Evolutionary conservation across 2,888 invertebrate species (phyloP), one percentile per base, ranked within the genome.

Genomic region (Aspidiotus destructor): DNA sequence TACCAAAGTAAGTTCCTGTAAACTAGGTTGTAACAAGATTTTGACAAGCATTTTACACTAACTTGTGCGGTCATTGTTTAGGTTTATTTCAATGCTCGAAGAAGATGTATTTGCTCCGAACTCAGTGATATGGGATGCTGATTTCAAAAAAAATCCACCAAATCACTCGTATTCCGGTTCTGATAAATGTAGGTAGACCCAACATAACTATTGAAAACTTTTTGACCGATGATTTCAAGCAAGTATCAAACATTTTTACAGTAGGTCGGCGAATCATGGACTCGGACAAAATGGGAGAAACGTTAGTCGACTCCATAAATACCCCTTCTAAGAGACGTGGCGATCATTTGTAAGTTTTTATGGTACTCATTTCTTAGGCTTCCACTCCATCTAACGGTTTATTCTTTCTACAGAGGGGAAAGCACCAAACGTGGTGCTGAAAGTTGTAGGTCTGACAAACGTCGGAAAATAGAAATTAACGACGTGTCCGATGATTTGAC

Each of bases 111-210:
- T 92, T 76, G 86, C 88, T 28, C 81, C 85, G 40, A 87, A 82
- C 75, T 95, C 95, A 0, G 92, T 93, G 0, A 94, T 96, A 72
- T 97, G 95, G 94, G 92, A 96, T 79, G 86, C 88, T 0, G 89
- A 92, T 41, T 96, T 91, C 77, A 89, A 89, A 72, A 86, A 85
- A 73, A 0, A 80, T 83, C 69, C 62, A n/a, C 62, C 69, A 6
- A 57, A 28, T 52, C 68, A 68, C 40, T 28, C 62, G 54, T 54
- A 55, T 10, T 10, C 69, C 10, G 28, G 41, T 13, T 69, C 62
- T 10, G 62, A 62, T 40, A 67, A 48, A 40, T 40, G 60, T 15
- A 61, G 44, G 40, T 40, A 41, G 42, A 8, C 52, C 44, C 6
- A 42, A 17, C 11, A n/a, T 42, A 8, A 42, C 28, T 41, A 16